A percentile compares a stretch with the other conserved stretches of the same genome.
Evolutionary conservation across 2,888 invertebrate genomes (phyloP).

Genomic region (Piscicola geometra): DNA sequence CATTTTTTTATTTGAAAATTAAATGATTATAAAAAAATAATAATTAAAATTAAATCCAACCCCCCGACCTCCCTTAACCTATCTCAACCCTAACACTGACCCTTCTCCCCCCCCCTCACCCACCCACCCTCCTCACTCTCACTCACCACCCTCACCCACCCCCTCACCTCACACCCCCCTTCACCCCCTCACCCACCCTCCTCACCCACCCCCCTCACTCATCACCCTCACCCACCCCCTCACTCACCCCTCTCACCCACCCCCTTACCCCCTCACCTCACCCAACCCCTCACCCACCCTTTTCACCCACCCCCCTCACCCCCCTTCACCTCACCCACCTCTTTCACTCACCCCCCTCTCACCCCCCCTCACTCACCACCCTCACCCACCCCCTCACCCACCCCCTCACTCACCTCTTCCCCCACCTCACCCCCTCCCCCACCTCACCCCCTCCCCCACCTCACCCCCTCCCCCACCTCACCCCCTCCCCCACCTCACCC

Average conservation of each 20-base stretch:
- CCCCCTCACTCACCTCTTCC: too few relatives aligned
- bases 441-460: background rate
- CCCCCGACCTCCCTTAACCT: background rate
- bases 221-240: constrained; percentile 85
- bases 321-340: constrained; percentile 58
- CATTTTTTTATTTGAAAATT: too few relatives aligned
- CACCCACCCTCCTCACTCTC: background rate
- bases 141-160: background rate
- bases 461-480: background rate
- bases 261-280: too few relatives aligned
- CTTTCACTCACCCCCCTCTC: constrained; percentile 36
- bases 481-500: background rate
- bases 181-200: constrained; percentile 64
- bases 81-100: background rate
- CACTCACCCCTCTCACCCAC: constrained; percentile 70
- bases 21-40: too few relatives aligned
- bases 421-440: too few relatives aligned
- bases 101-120: background rate
- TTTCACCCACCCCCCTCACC: too few relatives aligned
- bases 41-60: background rate
- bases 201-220: constrained; percentile 93
- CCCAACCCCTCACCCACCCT: too few relatives aligned
- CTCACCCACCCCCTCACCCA: too few relatives aligned
- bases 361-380: too few relatives aligned
- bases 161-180: too few relatives aligned